Evolutionary conservation across 2,888 invertebrate species (phyloP), one percentile per base, ranked within the genome.

Genomic region (Uloborus plumipes): DNA sequence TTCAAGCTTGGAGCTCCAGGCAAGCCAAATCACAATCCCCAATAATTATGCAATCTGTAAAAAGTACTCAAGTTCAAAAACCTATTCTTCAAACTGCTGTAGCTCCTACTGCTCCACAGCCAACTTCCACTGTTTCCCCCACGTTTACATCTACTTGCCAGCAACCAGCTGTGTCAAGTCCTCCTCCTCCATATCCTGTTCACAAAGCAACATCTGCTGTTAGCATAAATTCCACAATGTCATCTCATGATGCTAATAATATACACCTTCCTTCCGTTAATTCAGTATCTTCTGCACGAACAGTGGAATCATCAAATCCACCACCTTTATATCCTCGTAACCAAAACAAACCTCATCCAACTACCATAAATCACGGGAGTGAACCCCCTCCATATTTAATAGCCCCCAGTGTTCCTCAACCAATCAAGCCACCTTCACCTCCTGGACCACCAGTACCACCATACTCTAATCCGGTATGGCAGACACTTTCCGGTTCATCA

Each of bases 1-100:
- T 94, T 75, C 94, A 93, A 88, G 94, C 95, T 65, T 94, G 96
- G 93, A 93, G 94, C 77, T 94, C 95, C 75, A 91, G 94, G 69
- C 97, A 97, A 89, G 93, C 95, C 55, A 95, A 94, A 87, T 94
- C 96, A 22, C 96, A 96, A 88, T 94, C 96, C 67, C 96, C 97
- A 11, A 95, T 98, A 86, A 97, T 98, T 85, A 98, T 97, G 96
- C 97, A 97, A 89, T 95, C 96, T 49, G 98, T 98, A 20, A 96
- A 96, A 89, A 96, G 96, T 90, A 96, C 96, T 20, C 96, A 97
- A 89, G 97, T 90, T 31, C 96, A 96, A 88, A 98, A 97, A 89
- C 98, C 98, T 0, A 93, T 97, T 47, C 90, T 97, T 85, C 98
- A 98, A 90, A 98, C 97, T 18, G 98, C 98, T 14, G 95, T 96